Conservation (phyloP, 2,888 invertebrate genomes). For the Tetanocera ferruginea region DNA sequence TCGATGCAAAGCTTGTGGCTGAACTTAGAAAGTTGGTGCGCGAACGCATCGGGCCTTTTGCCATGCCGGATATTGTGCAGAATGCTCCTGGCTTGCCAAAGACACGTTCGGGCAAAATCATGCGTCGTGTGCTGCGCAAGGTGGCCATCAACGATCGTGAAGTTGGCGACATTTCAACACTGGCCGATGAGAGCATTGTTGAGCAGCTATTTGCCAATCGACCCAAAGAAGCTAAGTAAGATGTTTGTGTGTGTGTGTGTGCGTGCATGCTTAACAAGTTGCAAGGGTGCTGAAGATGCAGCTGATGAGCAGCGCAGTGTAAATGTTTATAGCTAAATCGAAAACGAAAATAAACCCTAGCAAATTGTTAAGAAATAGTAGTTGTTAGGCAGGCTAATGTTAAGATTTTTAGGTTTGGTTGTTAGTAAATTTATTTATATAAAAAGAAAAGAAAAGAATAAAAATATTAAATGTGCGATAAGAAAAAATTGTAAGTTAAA, state of each 20-base stretch:
- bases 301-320: no score
- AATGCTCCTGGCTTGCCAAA: constrained; percentile 95
- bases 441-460: no score
- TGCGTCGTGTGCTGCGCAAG: constrained; percentile 94
- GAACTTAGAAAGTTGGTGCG: constrained; percentile 86
- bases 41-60: constrained; percentile 94
- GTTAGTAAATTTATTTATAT: no score
- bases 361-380: not conserved
- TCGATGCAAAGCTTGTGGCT: constrained; percentile 78
- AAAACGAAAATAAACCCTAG: not conserved
- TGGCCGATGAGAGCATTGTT: constrained; percentile 93
- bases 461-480: no score
- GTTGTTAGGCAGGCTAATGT: not conserved
- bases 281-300: no score
- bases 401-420: not conserved
- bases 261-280: not conserved
- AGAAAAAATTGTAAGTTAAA: no score
- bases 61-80: constrained; percentile 94
- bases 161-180: constrained; percentile 93
- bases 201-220: constrained; percentile 82
- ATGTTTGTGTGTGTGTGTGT: not conserved
- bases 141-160: constrained; percentile 90
- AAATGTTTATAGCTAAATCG: no score
- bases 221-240: constrained; percentile 71
- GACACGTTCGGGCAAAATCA: constrained; percentile 98